Percentiles rank a stretch among this genome's conserved stretches.
These are phyloP conservation scores for Ametastegia equiseti DNA, from an alignment of 2,888 invertebrate species.

Conservation along the genomic window DNA sequence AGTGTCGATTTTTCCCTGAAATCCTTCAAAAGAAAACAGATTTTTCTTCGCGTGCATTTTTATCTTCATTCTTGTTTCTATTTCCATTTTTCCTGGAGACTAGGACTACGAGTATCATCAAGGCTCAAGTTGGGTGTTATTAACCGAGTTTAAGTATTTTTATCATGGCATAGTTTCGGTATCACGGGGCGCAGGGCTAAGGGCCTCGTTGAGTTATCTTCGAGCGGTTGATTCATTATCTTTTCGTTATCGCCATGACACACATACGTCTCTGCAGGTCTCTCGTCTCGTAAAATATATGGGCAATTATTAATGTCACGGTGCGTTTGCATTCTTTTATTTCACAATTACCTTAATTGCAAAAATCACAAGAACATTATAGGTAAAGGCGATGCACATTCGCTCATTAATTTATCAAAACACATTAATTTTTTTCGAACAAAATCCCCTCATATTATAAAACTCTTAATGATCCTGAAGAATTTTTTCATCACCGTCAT, in stretches of 20 bases:
- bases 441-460: not conserved
- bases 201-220: constrained; percentile 50
- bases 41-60: not conserved
- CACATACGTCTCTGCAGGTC: constrained; percentile 46
- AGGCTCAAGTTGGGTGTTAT: constrained; percentile 19
- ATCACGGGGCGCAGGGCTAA: constrained; percentile 50
- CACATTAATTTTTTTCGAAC: no score
- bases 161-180: constrained; percentile 51
- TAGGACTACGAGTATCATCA: not conserved
- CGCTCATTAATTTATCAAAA: no score
- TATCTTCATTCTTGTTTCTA: not conserved
- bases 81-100: not conserved
- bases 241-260: constrained; percentile 49
- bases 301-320: constrained; percentile 37
- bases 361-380: no score
- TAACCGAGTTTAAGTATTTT: constrained; percentile 45
- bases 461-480: not conserved
- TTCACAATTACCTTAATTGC: not conserved
- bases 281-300: constrained; percentile 41
- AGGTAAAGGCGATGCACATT: no score
- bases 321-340: not conserved
- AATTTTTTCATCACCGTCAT: not conserved
- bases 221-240: constrained; percentile 50
- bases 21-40: no score
- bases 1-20: no score